Evolutionary conservation across 2,113 vertebrate species (phyloP), one percentile per base, ranked within the genome.

Genomic region (Cinclus mexicanus): DNA sequence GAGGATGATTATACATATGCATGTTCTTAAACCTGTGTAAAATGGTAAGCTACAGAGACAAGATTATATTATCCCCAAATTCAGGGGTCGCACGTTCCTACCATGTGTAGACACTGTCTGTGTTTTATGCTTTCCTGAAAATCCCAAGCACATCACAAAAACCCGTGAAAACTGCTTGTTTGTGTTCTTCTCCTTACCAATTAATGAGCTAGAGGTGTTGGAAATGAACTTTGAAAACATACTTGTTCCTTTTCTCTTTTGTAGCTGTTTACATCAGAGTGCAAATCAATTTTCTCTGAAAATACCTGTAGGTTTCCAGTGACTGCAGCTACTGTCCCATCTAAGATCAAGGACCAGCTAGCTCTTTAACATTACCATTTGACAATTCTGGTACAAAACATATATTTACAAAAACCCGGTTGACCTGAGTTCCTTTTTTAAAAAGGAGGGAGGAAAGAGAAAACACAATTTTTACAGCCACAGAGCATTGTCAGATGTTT

Each of bases 51-150:
- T 74, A 26, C 35, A 68, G 2, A 55, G 3, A 85, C 37, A 76
- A 3, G 5, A 35, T 12, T 14, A 72, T 7, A 47, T 65, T 74
- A 57, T 74, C 11, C 25, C 3, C 22, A 29, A 61, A 67, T 35
- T 64, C 33, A 29, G 24, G 9, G 6, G 9, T 67, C 0, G 0
- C 33, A 41, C 6, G 10, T 63, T 93, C 20, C 18, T 63, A 14
- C 18, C 3, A 35, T 14, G 10, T 16, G 52, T 23, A 86, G 16
- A 49, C 9, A 44, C 1, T 37, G 12, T 4, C 33, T 75, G 12
- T 35, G 7, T n/a, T 17, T 85, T 55, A 46, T 0, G 0, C 7
- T 86, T 20, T 56, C 65, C 44, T 76, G 29, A 84, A 69, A 89
- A 69, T 57, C 31, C 14, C 13, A 53, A 77, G 46, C 17, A 71